Conservation (phyloP, 2,113 vertebrate genomes). For the Rhinopomastus cyanomelas region DNA sequence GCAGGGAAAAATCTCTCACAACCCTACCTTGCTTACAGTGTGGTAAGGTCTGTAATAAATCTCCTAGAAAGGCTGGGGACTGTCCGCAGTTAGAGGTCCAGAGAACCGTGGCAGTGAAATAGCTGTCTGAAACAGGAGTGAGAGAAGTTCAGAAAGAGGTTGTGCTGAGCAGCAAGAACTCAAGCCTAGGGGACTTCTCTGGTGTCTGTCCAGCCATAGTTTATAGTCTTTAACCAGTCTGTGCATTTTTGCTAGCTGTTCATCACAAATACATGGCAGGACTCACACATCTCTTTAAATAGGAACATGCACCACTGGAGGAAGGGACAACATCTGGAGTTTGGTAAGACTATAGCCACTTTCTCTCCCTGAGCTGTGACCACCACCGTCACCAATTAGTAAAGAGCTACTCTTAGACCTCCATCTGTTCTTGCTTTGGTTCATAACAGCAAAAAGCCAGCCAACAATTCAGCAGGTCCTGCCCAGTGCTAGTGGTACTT, state of each 20-base stretch:
- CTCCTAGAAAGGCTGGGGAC: not conserved
- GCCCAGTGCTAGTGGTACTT: not conserved
- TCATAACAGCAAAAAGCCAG: not conserved
- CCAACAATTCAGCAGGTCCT: not conserved
- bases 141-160: not conserved
- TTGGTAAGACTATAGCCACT: fast-evolving
- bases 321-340: not conserved
- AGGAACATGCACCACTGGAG: not conserved
- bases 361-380: not conserved
- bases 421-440: not conserved
- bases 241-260: not conserved
- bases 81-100: not conserved
- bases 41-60: not conserved
- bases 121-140: not conserved
- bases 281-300: not conserved
- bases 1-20: not conserved
- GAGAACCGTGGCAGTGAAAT: not conserved
- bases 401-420: not conserved
- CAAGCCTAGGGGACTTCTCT: not conserved
- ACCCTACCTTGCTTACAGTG: not conserved
- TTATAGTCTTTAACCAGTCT: not conserved
- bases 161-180: not conserved
- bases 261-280: fast-evolving
- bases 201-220: not conserved
- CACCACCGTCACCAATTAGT: not conserved